Evolutionary conservation across 2,113 vertebrate species (phyloP).

Genomic region (Oreochromis tanganicae): DNA sequence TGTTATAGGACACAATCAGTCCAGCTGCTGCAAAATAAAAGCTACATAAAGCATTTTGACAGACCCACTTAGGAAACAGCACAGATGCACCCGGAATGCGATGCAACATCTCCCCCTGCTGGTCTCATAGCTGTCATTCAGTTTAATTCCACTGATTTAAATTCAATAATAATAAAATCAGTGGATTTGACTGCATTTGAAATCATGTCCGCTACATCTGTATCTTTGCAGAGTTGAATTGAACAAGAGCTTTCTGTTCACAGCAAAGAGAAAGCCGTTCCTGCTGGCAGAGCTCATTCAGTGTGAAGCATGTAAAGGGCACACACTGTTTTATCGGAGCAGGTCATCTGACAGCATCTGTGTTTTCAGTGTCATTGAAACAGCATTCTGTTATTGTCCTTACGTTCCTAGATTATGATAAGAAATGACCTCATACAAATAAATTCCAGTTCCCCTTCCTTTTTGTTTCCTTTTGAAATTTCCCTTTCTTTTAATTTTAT

Average conservation of each 20-base stretch:
- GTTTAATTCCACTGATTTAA: neutral
- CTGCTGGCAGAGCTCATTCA: neutral
- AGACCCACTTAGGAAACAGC: neutral
- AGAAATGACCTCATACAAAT: neutral
- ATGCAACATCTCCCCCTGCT: conserved; percentile 30
- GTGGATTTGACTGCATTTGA: neutral
- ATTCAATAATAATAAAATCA: neutral
- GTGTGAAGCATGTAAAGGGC: accelerated
- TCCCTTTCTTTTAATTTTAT: neutral
- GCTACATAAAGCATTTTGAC: neutral
- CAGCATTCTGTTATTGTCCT: neutral
- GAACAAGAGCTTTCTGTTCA: neutral
- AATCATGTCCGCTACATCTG: neutral
- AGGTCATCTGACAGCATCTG: neutral
- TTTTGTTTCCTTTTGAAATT: neutral
- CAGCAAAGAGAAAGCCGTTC: neutral
- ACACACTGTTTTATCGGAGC: neutral
- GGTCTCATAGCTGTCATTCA: neutral
- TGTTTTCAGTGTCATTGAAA: neutral
- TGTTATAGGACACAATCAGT: neutral
- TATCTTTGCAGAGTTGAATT: neutral
- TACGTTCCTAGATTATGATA: neutral
- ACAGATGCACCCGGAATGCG: neutral
- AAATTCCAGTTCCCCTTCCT: neutral
- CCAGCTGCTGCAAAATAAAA: neutral